Evolutionary conservation across 2,888 invertebrate species (phyloP), one percentile per base, ranked within the genome.

Genomic region (Metacarcinus magister): DNA sequence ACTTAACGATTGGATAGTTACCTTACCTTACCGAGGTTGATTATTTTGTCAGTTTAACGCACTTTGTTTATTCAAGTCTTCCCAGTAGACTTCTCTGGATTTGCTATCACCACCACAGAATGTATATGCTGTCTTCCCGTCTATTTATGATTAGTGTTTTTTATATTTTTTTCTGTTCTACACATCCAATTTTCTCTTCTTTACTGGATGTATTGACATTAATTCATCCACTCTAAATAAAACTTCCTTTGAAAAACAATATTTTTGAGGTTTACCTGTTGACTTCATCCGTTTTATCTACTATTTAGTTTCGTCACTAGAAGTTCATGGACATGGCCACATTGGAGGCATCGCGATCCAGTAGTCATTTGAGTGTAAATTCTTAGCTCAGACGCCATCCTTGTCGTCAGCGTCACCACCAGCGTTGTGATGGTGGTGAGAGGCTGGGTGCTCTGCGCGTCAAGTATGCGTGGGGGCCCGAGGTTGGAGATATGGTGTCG

Each of bases 341-440:
- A 60, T 39, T 39, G 0, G 75, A n/a, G 5, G n/a, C 75, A 23
- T 3, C 0, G n/a, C 23, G 0, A 75, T 8, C 75, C n/a, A 5
- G 28, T 10, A 75, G 75, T 75, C 75, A 75, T 23, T 28, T 75
- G 28, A 28, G 39, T 39, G 39, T 39, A 1, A 28, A 4, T 28
- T 75, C 28, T 67, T 67, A 67, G n/a, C 23, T 4, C 7, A 67
- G 16, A 7, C 54, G 19, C 54, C 28, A n/a, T 75, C 75, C 28
- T 28, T 7, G 75, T 28, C 75, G 39, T 39, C 16, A 32, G 39
- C 87, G 13, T 87, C 39, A 1, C 39, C 87, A 19, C 39, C 39
- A 87, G 39, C 39, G 87, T 87, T 87, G 87, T 87, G 87, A 16
- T 54, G 28, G 60, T 54, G 54, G 92, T 92, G 92, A 92, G 54